Conservation (phyloP, 2,797 vertebrate genomes). For the Catharus ustulatus region DNA sequence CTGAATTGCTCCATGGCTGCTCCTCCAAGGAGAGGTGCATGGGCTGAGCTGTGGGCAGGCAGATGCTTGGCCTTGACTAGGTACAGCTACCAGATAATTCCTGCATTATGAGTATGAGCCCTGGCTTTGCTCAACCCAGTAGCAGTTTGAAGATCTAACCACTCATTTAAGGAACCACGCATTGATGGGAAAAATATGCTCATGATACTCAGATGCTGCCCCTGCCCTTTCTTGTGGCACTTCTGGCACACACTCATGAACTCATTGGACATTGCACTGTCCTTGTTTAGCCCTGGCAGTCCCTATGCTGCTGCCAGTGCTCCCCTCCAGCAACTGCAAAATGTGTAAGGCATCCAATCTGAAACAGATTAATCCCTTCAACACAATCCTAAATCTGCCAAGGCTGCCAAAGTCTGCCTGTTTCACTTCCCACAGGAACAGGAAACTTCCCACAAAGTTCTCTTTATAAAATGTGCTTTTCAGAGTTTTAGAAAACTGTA, state of each 20-base stretch:
- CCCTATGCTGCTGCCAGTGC: neutral
- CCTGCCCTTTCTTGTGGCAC: neutral
- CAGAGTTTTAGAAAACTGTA: neutral
- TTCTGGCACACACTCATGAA: neutral
- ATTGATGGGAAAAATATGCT: neutral
- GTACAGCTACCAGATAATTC: neutral
- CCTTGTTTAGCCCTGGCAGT: neutral
- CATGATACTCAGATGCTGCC: neutral
- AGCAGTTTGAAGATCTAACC: neutral
- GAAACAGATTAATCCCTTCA: conserved; percentile 32
- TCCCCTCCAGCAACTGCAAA: neutral
- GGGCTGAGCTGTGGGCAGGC: neutral
- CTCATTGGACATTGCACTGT: fast-evolving
- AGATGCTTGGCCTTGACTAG: neutral
- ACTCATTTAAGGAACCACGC: neutral
- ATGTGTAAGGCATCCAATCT: neutral
- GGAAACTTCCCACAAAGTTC: conserved; percentile 18
- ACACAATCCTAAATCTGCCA: neutral
- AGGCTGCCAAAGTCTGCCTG: neutral
- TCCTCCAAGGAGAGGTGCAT: neutral
- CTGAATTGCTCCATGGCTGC: neutral
- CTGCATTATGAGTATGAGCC: neutral
- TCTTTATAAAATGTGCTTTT: neutral
- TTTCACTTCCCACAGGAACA: conserved; percentile 10
- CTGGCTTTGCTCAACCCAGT: neutral